Evolutionary conservation across 2,797 vertebrate genomes (phyloP).

Genomic region (Morelia viridis): DNA sequence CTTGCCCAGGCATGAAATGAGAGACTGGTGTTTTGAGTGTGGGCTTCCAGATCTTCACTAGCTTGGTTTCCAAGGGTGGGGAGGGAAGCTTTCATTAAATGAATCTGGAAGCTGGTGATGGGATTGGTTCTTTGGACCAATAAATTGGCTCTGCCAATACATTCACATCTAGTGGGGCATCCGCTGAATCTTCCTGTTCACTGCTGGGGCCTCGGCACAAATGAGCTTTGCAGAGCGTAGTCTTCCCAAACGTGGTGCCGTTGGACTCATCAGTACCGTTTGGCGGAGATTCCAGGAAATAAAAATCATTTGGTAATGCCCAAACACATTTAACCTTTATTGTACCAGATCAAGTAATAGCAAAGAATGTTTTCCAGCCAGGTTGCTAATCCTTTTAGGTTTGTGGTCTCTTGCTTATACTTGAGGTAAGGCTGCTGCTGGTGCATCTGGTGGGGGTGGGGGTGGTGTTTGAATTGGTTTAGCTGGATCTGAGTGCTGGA

Average conservation of each 20-base stretch:
- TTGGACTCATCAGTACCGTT: background rate
- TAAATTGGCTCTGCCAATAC: too few species aligned
- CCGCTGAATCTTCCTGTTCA: too few species aligned
- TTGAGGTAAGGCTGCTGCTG: background rate
- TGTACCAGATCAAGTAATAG: background rate
- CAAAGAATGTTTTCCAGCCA: background rate
- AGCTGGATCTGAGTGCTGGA: too few species aligned
- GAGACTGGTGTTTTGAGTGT: background rate
- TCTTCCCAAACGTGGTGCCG: background rate
- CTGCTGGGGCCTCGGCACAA: too few species aligned
- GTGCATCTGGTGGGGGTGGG: too few species aligned
- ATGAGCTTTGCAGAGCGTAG: too few species aligned
- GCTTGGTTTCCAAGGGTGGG: background rate
- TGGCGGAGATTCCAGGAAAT: background rate
- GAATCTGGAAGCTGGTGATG: too few species aligned
- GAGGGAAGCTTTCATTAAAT: too few species aligned
- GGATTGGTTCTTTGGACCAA: too few species aligned
- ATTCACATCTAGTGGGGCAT: too few species aligned
- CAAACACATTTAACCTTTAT: background rate
- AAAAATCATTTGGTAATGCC: background rate
- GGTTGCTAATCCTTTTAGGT: slow-evolving; percentile 1
- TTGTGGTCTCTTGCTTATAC: background rate
- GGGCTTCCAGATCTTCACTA: background rate
- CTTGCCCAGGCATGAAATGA: background rate
- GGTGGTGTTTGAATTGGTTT: background rate